A percentile compares a stretch with the other conserved stretches of the same genome.
These are phyloP conservation scores for Drosophila nannoptera DNA, from an alignment of 1,140 invertebrate genomes.

Conservation along the genomic window DNA sequence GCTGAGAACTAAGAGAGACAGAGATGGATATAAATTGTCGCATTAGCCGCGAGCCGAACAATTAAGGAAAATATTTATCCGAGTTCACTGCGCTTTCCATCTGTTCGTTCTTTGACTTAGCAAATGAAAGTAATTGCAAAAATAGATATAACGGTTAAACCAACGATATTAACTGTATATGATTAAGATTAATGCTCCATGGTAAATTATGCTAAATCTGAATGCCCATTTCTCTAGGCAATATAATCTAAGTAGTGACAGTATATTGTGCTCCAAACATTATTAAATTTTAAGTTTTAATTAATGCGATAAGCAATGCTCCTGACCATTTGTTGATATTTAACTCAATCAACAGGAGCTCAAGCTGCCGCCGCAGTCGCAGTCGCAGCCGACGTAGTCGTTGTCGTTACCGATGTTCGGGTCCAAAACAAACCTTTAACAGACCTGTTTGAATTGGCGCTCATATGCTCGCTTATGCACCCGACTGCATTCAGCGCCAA, in stretches of 20 bases:
- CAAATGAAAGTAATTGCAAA: conserved; percentile 12
- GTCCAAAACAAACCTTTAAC: conserved; percentile 42
- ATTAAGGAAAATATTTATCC: conserved; percentile 9
- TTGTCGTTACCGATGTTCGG: background rate
- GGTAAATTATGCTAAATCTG: background rate
- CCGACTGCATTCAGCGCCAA: conserved; percentile 39
- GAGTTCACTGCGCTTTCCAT: conserved; percentile 12
- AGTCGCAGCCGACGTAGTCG: conserved; percentile 1
- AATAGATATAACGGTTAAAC: conserved; percentile 5
- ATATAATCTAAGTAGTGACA: background rate
- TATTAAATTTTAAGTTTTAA: conserved; percentile 35
- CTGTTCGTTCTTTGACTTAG: background rate
- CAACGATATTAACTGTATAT: background rate
- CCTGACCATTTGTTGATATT: conserved; percentile 59
- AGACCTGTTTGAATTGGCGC: conserved; percentile 26
- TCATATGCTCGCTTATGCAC: conserved; percentile 1
- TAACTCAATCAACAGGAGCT: conserved; percentile 64
- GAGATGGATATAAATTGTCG: conserved; percentile 46
- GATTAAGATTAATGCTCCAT: conserved; percentile 2
- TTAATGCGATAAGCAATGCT: conserved; percentile 30
- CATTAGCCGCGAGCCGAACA: conserved; percentile 35
- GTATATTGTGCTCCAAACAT: background rate
- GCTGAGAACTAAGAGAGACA: conserved; percentile 27
- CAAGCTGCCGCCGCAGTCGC: conserved; percentile 19
- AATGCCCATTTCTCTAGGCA: no score